Conservation (phyloP, 1,140 invertebrate species). For the Thrips palmi region DNA sequence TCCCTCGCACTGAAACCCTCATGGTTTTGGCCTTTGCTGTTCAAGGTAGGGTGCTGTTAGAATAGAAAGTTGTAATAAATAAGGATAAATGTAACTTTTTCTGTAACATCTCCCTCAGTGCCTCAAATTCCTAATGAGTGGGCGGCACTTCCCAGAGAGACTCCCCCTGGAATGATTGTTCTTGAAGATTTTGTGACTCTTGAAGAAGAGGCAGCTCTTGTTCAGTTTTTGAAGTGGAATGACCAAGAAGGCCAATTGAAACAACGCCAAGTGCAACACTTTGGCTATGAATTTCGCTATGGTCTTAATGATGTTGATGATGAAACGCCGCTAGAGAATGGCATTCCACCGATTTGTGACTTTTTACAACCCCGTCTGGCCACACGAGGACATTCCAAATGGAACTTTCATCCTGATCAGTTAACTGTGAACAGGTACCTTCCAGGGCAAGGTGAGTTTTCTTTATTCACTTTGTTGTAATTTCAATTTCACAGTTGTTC, state of each 20-base stretch:
- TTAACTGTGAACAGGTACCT: slow-evolving; percentile 82
- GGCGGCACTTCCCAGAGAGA: no score
- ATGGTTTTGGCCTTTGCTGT: slow-evolving; percentile 44
- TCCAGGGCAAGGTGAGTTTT: slow-evolving; percentile 67
- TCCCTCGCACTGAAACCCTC: slow-evolving; percentile 31
- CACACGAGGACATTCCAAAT: slow-evolving; percentile 17
- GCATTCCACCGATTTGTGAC: slow-evolving; percentile 51
- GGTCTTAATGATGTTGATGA: slow-evolving; percentile 72
- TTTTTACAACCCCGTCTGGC: slow-evolving; percentile 42
- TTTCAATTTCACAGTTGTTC: slow-evolving; percentile 2
- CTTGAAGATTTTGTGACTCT: slow-evolving; percentile 52
- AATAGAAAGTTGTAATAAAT: slow-evolving; percentile 3
- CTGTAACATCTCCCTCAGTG: slow-evolving; percentile 20
- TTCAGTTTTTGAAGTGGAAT: slow-evolving; percentile 26
- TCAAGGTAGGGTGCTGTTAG: slow-evolving; percentile 22
- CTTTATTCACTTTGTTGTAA: slow-evolving; percentile 3
- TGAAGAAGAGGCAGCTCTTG: slow-evolving; percentile 38
- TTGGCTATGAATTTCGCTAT: slow-evolving; percentile 87
- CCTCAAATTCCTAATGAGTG: slow-evolving; percentile 20
- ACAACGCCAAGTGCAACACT: slow-evolving; percentile 78
- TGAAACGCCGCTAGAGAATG: slow-evolving; percentile 37
- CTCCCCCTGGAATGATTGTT: slow-evolving; percentile 54
- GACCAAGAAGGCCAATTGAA: slow-evolving; percentile 39
- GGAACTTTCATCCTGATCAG: slow-evolving; percentile 50
- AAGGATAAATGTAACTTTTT: neutral